These are phyloP conservation scores for Coenonympha glycerion DNA, from an alignment of 2,888 invertebrate genomes.

Conservation along the genomic window DNA sequence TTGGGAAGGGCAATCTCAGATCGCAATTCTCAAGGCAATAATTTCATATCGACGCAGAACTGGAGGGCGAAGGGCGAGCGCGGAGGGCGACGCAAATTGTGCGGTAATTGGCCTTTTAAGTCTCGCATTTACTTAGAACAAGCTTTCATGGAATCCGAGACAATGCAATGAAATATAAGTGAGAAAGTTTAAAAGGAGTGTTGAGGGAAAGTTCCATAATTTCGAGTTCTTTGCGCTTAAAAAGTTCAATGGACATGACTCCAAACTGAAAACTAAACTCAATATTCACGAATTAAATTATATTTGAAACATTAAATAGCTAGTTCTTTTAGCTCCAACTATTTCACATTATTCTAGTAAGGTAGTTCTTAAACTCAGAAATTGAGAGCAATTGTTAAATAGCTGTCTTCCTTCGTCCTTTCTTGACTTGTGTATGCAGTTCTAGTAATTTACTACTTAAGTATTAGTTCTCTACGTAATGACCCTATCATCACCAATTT, in stretches of 20 bases:
- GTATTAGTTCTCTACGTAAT: conserved; percentile 19
- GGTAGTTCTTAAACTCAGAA: conserved; percentile 8
- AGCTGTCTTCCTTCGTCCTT: conserved; percentile 57
- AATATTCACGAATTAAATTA: too few relatives aligned
- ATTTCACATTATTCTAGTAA: too few relatives aligned
- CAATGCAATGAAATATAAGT: conserved; percentile 28
- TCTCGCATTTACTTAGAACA: conserved; percentile 50
- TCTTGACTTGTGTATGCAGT: conserved; percentile 32
- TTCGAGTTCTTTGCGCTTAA: not conserved
- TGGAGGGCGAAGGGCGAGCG: conserved; percentile 32
- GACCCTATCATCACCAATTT: conserved; percentile 25
- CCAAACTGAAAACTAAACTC: too few relatives aligned
- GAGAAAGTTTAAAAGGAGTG: conserved; percentile 2
- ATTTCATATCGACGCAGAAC: conserved; percentile 53
- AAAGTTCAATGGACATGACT: not conserved
- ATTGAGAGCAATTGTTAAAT: conserved; percentile 42
- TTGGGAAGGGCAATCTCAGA: conserved; percentile 43
- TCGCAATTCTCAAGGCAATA: conserved; percentile 51
- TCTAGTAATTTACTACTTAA: too few relatives aligned
- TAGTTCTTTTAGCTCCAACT: too few relatives aligned
- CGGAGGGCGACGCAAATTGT: conserved; percentile 62
- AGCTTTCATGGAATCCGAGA: conserved; percentile 51
- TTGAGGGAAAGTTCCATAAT: not conserved
- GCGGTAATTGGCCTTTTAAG: conserved; percentile 72
- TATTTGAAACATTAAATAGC: too few relatives aligned